A percentile compares a stretch with the other conserved stretches of the same genome.
Evolutionary conservation across 2,113 vertebrate genomes (phyloP).

Genomic region (Fregata magnificens): DNA sequence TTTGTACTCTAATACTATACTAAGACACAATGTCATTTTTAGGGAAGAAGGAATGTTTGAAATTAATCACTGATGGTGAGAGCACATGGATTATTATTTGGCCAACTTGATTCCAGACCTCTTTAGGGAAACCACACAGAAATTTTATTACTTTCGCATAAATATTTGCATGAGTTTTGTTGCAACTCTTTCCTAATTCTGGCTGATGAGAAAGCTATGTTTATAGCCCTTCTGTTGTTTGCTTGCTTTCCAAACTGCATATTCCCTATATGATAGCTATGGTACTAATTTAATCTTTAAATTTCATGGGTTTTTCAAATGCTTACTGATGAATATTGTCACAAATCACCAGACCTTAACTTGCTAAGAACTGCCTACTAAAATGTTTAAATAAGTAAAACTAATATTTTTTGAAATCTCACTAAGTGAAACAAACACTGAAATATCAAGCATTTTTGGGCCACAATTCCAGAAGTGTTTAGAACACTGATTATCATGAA

Average conservation of each 20-base stretch:
- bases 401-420: background rate
- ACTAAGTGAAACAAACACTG: background rate
- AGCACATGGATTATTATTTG: background rate
- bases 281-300: background rate
- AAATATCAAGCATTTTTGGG: background rate
- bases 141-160: background rate
- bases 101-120: background rate
- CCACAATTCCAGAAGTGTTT: background rate
- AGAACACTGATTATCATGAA: background rate
- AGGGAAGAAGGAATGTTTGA: background rate
- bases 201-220: background rate
- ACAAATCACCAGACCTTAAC: background rate
- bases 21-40: background rate
- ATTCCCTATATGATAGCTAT: background rate
- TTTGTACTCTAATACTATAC: background rate
- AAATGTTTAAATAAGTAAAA: background rate
- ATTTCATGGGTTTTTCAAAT: background rate
- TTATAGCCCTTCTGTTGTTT: conserved; percentile 31
- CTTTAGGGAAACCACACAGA: background rate
- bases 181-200: background rate
- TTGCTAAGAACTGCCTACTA: background rate
- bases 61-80: background rate
- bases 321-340: background rate
- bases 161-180: background rate
- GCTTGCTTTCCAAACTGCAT: background rate